Conservation (phyloP, 2,888 invertebrate genomes). For the Cabera pusaria region DNA sequence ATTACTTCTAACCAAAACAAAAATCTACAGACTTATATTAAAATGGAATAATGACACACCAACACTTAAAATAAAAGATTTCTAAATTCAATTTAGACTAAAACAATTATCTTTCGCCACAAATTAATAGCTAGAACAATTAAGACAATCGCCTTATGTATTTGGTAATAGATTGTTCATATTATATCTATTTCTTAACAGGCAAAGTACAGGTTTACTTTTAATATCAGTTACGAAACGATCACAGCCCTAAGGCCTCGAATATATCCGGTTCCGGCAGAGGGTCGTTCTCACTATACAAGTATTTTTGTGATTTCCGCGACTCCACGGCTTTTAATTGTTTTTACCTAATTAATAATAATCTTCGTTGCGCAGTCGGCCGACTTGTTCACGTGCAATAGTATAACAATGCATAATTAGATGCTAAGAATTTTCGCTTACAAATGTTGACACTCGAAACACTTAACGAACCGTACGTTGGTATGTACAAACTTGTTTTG, state of each 20-base stretch:
- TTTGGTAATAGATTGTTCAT: constrained; percentile 12
- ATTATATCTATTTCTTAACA: constrained; percentile 5
- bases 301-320: constrained; percentile 66
- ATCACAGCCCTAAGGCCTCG: constrained; percentile 60
- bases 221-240: constrained; percentile 18
- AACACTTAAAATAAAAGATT: no score
- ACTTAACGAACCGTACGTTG: constrained; percentile 28
- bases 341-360: constrained; percentile 52
- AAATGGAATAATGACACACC: no score
- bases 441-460: constrained; percentile 28
- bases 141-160: constrained; percentile 8
- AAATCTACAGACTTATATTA: no score
- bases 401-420: constrained; percentile 47
- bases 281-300: constrained; percentile 74
- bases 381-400: constrained; percentile 38
- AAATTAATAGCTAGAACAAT: constrained; percentile 13
- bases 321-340: constrained; percentile 52
- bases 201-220: background rate
- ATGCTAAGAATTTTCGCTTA: constrained; percentile 47
- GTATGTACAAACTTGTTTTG: constrained; percentile 25
- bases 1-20: no score
- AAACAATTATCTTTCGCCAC: constrained; percentile 14
- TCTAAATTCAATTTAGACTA: background rate
- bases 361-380: constrained; percentile 47
- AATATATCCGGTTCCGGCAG: constrained; percentile 66